Percentiles rank a stretch among this genome's conserved stretches.
Evolutionary conservation across 1,140 invertebrate species (phyloP).

Genomic region (Portunus trituberculatus): DNA sequence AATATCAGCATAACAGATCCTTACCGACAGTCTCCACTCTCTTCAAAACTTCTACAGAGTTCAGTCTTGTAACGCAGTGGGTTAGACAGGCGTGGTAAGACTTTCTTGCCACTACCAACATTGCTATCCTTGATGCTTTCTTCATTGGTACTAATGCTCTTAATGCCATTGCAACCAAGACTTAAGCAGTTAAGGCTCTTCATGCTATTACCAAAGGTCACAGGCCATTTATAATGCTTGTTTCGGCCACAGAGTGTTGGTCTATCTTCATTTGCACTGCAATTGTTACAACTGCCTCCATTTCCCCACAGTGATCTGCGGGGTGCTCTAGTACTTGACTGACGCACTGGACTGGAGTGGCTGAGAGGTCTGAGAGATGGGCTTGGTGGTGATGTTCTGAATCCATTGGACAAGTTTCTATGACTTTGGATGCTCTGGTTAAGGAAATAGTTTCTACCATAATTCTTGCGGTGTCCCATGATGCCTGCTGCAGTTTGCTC

Average conservation of each 20-base stretch:
- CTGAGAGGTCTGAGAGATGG: not conserved
- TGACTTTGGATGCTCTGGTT: not conserved
- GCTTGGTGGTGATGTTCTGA: not conserved
- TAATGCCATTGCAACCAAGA: not conserved
- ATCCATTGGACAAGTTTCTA: not conserved
- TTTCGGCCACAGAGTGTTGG: not conserved
- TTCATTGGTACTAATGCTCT: not conserved
- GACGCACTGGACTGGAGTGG: not conserved
- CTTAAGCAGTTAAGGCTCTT: not conserved
- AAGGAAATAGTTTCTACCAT: not conserved
- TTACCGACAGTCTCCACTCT: slow-evolving; percentile 49
- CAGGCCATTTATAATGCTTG: not conserved
- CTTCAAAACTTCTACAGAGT: slow-evolving; percentile 57
- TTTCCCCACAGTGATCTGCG: not conserved
- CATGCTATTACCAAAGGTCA: not conserved
- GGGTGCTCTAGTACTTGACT: not conserved
- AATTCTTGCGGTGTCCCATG: not conserved
- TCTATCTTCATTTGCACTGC: not conserved
- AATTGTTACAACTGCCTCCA: not conserved
- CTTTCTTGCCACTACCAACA: slow-evolving; percentile 39
- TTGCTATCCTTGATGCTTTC: not conserved
- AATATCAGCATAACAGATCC: not conserved
- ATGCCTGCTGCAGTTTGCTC: not conserved
- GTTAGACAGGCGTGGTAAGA: slow-evolving; percentile 42
- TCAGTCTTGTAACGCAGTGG: slow-evolving; percentile 61